Percentiles rank a stretch among this genome's conserved stretches.
Conservation (phyloP, 2,888 invertebrate genomes). For the Pyrgus malvae region DNA sequence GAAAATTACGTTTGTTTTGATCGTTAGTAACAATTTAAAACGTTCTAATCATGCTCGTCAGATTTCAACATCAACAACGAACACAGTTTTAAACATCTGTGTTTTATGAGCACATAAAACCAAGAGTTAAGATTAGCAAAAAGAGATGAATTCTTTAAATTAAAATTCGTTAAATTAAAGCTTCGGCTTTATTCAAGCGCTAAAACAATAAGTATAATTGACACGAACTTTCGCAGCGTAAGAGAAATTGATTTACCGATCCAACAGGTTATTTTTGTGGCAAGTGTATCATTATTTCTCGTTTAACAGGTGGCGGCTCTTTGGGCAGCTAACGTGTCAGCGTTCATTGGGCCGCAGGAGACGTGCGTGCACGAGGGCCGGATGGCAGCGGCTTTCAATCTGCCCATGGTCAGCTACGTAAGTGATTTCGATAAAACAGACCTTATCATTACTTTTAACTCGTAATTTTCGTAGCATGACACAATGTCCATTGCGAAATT, state of each 20-base stretch:
- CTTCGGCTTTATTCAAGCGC: too few relatives aligned
- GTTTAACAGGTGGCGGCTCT: slow-evolving; percentile 88
- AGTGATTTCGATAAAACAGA: slow-evolving; percentile 64
- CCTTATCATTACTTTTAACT: slow-evolving; percentile 12
- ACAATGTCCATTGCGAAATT: background rate
- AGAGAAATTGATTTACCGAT: slow-evolving; percentile 3
- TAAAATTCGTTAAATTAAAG: too few relatives aligned
- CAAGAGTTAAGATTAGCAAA: too few relatives aligned
- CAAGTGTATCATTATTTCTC: background rate
- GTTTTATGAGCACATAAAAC: too few relatives aligned
- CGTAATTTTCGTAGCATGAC: slow-evolving; percentile 5
- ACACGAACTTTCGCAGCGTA: slow-evolving; percentile 4
- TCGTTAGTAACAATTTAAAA: slow-evolving; percentile 16
- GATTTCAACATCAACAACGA: too few relatives aligned
- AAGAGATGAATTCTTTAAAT: too few relatives aligned
- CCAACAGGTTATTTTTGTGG: background rate
- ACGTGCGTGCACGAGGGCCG: slow-evolving; percentile 96
- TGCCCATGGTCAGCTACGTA: slow-evolving; percentile 98
- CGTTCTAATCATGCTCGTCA: too few relatives aligned
- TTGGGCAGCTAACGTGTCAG: slow-evolving; percentile 92
- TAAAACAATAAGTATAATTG: slow-evolving; percentile 4
- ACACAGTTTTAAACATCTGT: background rate
- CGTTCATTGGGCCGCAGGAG: slow-evolving; percentile 91
- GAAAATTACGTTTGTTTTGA: slow-evolving; percentile 21
- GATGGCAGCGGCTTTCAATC: slow-evolving; percentile 95